Evolutionary conservation across 2,888 invertebrate species (phyloP).

Genomic region (Coecobrya sp.): DNA sequence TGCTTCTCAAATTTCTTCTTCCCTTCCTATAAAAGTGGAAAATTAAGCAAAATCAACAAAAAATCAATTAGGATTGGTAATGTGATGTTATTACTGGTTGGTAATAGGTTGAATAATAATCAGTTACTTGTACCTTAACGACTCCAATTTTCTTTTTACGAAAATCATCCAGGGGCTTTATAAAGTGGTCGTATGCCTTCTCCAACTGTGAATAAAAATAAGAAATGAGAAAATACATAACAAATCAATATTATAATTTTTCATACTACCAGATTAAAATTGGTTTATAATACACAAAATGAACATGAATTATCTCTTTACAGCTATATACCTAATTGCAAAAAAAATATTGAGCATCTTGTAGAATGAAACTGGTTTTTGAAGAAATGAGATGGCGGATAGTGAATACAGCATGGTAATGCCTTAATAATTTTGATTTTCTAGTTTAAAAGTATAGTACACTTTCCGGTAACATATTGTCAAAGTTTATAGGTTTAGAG

Average conservation of each 20-base stretch:
- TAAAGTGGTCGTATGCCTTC: conserved; percentile 96
- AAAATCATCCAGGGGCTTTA: conserved; percentile 97
- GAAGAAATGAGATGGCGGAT: too few relatives aligned
- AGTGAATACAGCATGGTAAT: too few relatives aligned
- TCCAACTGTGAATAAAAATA: conserved; percentile 92
- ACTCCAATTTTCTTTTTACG: conserved; percentile 98
- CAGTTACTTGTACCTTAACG: conserved; percentile 92
- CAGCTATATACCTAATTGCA: too few relatives aligned
- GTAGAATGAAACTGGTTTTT: too few relatives aligned
- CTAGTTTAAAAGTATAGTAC: not conserved
- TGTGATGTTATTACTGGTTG: not conserved
- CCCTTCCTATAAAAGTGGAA: conserved; percentile 91
- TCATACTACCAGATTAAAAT: too few relatives aligned
- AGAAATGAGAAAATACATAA: not conserved
- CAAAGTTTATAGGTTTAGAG: not conserved
- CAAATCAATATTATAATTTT: not conserved
- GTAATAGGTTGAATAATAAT: not conserved
- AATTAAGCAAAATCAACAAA: not conserved
- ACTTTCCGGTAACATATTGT: not conserved
- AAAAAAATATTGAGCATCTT: too few relatives aligned
- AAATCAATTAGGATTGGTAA: not conserved
- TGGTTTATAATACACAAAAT: too few relatives aligned
- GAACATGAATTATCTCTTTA: too few relatives aligned
- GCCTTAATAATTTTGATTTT: too few relatives aligned
- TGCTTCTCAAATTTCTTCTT: conserved; percentile 99